Evolutionary conservation across 2,888 invertebrate genomes (phyloP).

Genomic region (Chrysomela aeneicollis): DNA sequence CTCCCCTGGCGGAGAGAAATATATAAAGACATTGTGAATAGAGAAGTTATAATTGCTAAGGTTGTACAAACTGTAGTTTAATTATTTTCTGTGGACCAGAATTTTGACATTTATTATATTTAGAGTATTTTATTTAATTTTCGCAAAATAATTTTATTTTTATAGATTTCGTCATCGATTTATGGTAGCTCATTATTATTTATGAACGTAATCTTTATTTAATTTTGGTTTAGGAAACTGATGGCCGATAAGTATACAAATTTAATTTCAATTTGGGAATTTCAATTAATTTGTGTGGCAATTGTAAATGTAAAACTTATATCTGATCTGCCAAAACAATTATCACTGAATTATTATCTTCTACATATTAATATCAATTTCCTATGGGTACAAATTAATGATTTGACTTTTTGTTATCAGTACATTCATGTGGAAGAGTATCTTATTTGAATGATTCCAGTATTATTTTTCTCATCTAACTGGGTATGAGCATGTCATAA

Average conservation of each 20-base stretch:
- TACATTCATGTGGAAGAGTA: too few species aligned
- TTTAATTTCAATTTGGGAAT: slow-evolving; percentile 27
- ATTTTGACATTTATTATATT: slow-evolving; percentile 33
- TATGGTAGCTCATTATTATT: slow-evolving; percentile 43
- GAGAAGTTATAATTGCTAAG: slow-evolving; percentile 41
- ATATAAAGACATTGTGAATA: slow-evolving; percentile 52
- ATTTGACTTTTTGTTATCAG: too few species aligned
- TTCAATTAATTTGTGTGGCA: slow-evolving; percentile 23
- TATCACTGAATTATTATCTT: too few species aligned
- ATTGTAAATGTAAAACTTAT: slow-evolving; percentile 27
- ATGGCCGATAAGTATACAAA: slow-evolving; percentile 20
- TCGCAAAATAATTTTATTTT: slow-evolving; percentile 38
- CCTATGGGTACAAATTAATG: not conserved
- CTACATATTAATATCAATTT: not conserved
- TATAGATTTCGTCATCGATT: slow-evolving; percentile 44
- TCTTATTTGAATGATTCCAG: too few species aligned
- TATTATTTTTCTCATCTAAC: too few species aligned
- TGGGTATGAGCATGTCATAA: too few species aligned
- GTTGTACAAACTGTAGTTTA: slow-evolving; percentile 49
- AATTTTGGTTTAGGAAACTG: slow-evolving; percentile 31
- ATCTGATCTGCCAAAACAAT: too few species aligned
- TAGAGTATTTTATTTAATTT: slow-evolving; percentile 37
- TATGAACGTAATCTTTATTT: slow-evolving; percentile 40
- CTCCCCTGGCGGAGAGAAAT: too few species aligned
- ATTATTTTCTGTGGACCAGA: slow-evolving; percentile 44